Base-by-base conservation (phyloP, 2,888 invertebrate genomes). In the Furcula furcula region DNA sequence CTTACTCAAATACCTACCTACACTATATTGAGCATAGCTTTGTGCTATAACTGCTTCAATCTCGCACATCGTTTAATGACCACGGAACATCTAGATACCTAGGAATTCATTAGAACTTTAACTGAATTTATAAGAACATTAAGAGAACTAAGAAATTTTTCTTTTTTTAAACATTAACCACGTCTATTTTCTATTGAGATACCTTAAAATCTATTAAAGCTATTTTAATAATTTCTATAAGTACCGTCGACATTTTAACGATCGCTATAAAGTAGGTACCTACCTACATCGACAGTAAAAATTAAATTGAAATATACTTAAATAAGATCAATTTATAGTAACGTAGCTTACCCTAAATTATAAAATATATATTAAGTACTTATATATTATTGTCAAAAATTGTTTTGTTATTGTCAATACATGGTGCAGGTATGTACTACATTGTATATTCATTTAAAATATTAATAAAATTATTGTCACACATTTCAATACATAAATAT, bases 201-300 rank as follows among this genome's bases (percentile, higher is more conserved):
- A 34, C 43, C 78, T 80, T 83, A 82, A 36, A 20, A 19, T 36
- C 81, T 87, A 86, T 86, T 87, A 86, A 87, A 87, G 87, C 86
- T 87, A 86, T 82, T 55, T 73, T 55, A 65, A 85, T 86, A 85
- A 74, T 73, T 66, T 76, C 48, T 44, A 58, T 55, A 51, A 35
- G 29, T 34, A 44, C 29, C 29, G 34, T 45, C 34, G 44, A 23
- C 34, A 29, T 10, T 10, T 21, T 21, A 10, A 1, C 40, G 38
- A 45, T 39, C 31, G 33, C 33, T 26, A n/a, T n/a, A n/a, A n/a
- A n/a, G n/a, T n/a, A n/a, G n/a, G n/a, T 31, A 23, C 34, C 21
- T 47, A 44, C 26, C 22, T 46, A 36, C 10, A 16, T 40, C n/a
- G n/a, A n/a, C n/a, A n/a, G 19, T 37, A 37, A n/a, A 40, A 43